Conservation (phyloP, 2,113 vertebrate genomes). For the Pelmatolapia mariae region DNA sequence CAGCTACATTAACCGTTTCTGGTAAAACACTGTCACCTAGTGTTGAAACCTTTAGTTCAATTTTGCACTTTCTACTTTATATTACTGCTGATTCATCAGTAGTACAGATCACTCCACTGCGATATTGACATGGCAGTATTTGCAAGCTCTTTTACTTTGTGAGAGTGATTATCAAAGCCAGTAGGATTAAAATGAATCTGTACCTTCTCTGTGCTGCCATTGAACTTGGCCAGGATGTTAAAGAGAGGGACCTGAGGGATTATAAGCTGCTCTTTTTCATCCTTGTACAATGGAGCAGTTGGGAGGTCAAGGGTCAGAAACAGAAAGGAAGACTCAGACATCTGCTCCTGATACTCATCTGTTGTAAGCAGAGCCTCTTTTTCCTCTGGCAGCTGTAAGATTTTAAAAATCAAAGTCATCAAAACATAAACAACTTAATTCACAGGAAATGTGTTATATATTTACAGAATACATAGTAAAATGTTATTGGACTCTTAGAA, state of each 20-base stretch:
- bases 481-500: not conserved
- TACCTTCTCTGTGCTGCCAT: slow-evolving; percentile 92
- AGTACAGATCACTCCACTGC: not conserved
- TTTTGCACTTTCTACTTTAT: not conserved
- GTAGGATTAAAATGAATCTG: not conserved
- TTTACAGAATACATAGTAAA: not conserved
- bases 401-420: not conserved
- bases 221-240: slow-evolving; percentile 96
- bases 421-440: not conserved
- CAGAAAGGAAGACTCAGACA: slow-evolving; percentile 92
- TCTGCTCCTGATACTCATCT: slow-evolving; percentile 91
- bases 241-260: slow-evolving; percentile 98
- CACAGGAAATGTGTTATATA: not conserved
- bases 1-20: not conserved
- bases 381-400: slow-evolving; percentile 82
- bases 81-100: not conserved
- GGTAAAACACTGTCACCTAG: not conserved
- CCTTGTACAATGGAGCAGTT: slow-evolving; percentile 94
- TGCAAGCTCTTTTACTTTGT: not conserved
- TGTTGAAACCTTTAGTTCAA: not conserved
- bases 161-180: not conserved
- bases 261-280: slow-evolving; percentile 97
- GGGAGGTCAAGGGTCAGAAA: slow-evolving; percentile 95
- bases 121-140: not conserved
- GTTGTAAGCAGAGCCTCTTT: slow-evolving; percentile 87